Percentiles rank a stretch among this genome's conserved stretches.
Evolutionary conservation across 2,113 vertebrate species (phyloP).

Genomic region (Pygoscelis antarcticus): DNA sequence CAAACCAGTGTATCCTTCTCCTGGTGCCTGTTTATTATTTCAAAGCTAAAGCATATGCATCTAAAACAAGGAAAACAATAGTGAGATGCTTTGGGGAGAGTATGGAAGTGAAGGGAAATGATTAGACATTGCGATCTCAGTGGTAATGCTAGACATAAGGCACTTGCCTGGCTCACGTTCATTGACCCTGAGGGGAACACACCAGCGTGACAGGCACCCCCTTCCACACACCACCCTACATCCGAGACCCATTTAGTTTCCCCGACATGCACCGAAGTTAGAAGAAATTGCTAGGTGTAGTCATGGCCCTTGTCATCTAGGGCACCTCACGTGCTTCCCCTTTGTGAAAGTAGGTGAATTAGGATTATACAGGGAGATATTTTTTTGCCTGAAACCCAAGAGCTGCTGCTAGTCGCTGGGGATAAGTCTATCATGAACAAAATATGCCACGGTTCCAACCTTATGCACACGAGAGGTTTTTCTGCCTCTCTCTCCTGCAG

Average conservation of each 20-base stretch:
- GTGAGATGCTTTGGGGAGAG: background rate
- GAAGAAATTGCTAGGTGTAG: background rate
- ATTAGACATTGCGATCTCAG: background rate
- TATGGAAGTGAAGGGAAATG: background rate
- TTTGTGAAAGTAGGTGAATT: background rate
- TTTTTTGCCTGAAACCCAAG: background rate
- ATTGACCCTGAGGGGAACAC: background rate
- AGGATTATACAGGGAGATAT: background rate
- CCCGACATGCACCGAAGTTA: background rate
- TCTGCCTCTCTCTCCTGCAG: accelerated
- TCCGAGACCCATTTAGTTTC: background rate
- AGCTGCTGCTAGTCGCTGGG: background rate
- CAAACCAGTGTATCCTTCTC: background rate
- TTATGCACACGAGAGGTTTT: accelerated
- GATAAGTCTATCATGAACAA: background rate
- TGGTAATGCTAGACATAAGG: accelerated
- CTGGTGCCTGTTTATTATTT: background rate
- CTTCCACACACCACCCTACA: accelerated
- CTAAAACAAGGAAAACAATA: background rate
- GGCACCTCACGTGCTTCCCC: accelerated
- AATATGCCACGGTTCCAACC: background rate
- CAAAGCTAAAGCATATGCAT: background rate
- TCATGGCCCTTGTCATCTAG: background rate
- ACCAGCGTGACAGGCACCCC: accelerated
- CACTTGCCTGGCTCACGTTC: background rate